Percentiles rank a stretch among this genome's conserved stretches.
phyloP scores from a whole-genome alignment of 2,888 invertebrate genomes.

The Muscina levida region DNA sequence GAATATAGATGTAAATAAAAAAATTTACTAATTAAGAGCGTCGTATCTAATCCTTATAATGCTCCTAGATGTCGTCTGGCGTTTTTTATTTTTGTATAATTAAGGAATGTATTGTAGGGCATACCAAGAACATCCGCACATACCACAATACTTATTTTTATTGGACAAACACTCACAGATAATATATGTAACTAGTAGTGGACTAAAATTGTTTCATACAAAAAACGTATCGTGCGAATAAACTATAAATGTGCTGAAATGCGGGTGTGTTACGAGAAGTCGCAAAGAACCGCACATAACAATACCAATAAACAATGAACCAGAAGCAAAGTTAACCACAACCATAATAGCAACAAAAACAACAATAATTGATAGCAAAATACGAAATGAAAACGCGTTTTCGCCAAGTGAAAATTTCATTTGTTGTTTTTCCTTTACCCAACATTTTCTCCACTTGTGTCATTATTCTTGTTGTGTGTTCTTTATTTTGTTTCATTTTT shows the following conservation, averaged over 20 bases:
- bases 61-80: too few species aligned
- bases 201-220: too few species aligned
- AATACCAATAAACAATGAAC: conserved; percentile 21
- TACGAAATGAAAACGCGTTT: conserved; percentile 57
- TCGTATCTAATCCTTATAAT: too few species aligned
- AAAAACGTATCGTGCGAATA: conserved; percentile 5
- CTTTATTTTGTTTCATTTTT: not conserved
- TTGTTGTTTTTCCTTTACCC: not conserved
- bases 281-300: not conserved
- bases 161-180: too few species aligned
- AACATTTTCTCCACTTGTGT: conserved; percentile 24
- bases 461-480: conserved; percentile 21
- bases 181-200: too few species aligned
- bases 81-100: too few species aligned
- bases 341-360: conserved; percentile 49
- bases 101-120: too few species aligned
- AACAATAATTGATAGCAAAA: conserved; percentile 64
- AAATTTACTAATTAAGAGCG: too few species aligned
- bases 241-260: too few species aligned
- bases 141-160: too few species aligned
- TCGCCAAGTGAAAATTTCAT: conserved; percentile 28
- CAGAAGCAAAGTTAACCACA: conserved; percentile 27
- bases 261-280: not conserved
- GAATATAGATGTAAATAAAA: too few species aligned
- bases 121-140: too few species aligned